Evolutionary conservation across 2,797 vertebrate genomes (phyloP).

Genomic region (Glossophaga mutica): DNA sequence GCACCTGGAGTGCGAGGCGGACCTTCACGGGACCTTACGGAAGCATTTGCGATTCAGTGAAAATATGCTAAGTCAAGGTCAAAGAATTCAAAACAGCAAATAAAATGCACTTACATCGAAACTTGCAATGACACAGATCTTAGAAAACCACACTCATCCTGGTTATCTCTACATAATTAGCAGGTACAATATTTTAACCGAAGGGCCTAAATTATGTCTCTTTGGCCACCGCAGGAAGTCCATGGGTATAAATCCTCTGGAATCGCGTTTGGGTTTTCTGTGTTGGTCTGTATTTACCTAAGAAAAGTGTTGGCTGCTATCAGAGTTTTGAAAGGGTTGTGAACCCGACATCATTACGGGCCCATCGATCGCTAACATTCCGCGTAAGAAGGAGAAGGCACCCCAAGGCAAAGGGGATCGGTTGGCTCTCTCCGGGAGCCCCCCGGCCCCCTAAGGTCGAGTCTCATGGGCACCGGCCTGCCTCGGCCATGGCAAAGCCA

Average conservation of each 20-base stretch:
- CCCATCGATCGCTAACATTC: accelerated
- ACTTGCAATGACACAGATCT: too few species aligned
- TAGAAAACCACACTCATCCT: background rate
- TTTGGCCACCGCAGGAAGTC: background rate
- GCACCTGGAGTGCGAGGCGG: background rate
- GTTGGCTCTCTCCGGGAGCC: accelerated
- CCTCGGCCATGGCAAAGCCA: accelerated
- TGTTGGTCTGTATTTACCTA: background rate
- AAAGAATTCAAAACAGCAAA: background rate
- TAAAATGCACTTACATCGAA: background rate
- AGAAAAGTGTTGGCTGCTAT: background rate
- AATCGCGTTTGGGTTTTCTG: background rate
- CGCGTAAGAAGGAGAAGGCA: background rate
- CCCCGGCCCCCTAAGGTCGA: background rate
- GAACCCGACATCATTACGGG: background rate
- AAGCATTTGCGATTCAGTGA: too few species aligned
- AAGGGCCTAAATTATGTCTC: background rate
- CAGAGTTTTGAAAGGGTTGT: background rate
- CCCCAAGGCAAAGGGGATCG: background rate
- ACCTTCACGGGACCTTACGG: accelerated
- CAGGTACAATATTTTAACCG: background rate
- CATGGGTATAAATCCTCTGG: background rate
- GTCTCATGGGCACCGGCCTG: background rate
- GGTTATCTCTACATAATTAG: background rate
- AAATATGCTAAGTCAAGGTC: background rate